phyloP scores from a whole-genome alignment of 2,888 invertebrate species.

The Drosophila recens region DNA sequence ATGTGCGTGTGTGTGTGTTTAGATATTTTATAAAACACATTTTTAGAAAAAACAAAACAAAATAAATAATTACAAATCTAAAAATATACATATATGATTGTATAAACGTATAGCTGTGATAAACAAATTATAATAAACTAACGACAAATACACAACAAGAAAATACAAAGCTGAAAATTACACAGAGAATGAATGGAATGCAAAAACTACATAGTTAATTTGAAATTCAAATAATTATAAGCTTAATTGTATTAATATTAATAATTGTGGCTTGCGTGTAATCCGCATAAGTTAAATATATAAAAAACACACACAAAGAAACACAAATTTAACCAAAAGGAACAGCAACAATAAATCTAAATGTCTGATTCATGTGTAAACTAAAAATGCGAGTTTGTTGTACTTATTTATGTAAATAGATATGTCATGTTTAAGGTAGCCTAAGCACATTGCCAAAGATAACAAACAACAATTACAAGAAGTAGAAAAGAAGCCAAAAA shows the following conservation, averaged over 20 bases:
- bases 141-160: slow-evolving; percentile 66
- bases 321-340: slow-evolving; percentile 43
- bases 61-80: slow-evolving; percentile 46
- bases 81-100: slow-evolving; percentile 48
- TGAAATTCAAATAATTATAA: slow-evolving; percentile 23
- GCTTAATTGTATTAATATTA: slow-evolving; percentile 29
- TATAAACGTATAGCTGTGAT: slow-evolving; percentile 80
- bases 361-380: slow-evolving; percentile 78
- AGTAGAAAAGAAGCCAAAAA: slow-evolving; percentile 41
- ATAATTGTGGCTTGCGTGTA: slow-evolving; percentile 49
- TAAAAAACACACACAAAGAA: slow-evolving; percentile 20
- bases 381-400: slow-evolving; percentile 7
- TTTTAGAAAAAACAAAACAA: slow-evolving; percentile 19
- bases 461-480: slow-evolving; percentile 64
- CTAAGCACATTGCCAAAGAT: slow-evolving; percentile 68
- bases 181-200: slow-evolving; percentile 7
- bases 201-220: slow-evolving; percentile 49
- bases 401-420: slow-evolving; percentile 20
- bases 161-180: slow-evolving; percentile 68
- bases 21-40: slow-evolving; percentile 40
- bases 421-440: slow-evolving; percentile 17
- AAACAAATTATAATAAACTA: slow-evolving; percentile 72
- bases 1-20: slow-evolving; percentile 21
- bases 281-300: slow-evolving; percentile 56
- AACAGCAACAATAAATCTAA: slow-evolving; percentile 74